phyloP scores from a whole-genome alignment of 2,888 invertebrate genomes.

The Shargacucullia verbasci region DNA sequence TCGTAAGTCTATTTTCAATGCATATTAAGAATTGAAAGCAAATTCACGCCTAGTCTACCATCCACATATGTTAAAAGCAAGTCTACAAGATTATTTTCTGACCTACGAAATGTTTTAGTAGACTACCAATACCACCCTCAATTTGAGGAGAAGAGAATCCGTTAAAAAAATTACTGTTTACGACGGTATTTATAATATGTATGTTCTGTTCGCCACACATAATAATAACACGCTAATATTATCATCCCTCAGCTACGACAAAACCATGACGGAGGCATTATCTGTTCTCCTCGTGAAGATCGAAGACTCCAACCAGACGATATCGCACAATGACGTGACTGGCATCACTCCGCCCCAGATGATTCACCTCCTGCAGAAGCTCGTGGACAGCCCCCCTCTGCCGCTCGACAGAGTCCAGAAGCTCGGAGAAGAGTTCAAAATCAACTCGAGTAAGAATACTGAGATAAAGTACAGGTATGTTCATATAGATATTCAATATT shows the following conservation, averaged over 20 bases:
- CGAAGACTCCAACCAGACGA: constrained; percentile 69
- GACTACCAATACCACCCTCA: too few relatives aligned
- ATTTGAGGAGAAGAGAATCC: too few relatives aligned
- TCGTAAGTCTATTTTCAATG: too few relatives aligned
- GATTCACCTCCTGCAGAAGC: constrained; percentile 91
- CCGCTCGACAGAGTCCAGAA: constrained; percentile 84
- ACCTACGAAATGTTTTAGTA: too few relatives aligned
- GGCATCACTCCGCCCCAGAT: constrained; percentile 90
- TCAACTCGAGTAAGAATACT: constrained; percentile 91
- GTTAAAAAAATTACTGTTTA: too few relatives aligned
- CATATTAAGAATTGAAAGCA: too few relatives aligned
- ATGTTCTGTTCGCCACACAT: too few relatives aligned
- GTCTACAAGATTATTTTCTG: too few relatives aligned
- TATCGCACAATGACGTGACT: constrained; percentile 86
- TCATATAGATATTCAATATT: too few relatives aligned
- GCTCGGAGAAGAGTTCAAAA: constrained; percentile 87
- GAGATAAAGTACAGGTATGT: constrained; percentile 90
- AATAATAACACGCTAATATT: too few relatives aligned
- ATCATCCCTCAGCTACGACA: constrained; percentile 91
- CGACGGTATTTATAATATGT: neutral
- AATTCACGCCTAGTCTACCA: too few relatives aligned
- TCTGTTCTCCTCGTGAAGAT: constrained; percentile 87
- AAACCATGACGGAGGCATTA: constrained; percentile 90
- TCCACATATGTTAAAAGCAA: too few relatives aligned
- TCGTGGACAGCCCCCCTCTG: constrained; percentile 89